These are phyloP conservation scores for Nomada lathburiana DNA, from an alignment of 2,888 invertebrate genomes.

Conservation along the genomic window DNA sequence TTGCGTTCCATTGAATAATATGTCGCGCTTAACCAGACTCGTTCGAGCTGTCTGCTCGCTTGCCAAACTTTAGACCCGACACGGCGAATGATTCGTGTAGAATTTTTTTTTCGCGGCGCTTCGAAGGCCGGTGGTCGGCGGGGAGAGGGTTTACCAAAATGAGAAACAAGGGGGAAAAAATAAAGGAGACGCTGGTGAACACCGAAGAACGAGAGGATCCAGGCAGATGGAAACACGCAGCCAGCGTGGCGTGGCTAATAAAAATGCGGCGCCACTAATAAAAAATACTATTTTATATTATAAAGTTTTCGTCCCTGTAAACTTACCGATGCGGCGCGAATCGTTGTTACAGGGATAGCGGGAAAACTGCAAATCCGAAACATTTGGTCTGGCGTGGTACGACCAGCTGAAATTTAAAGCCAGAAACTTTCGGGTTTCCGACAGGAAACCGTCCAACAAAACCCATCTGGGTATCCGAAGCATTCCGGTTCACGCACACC, in stretches of 20 bases:
- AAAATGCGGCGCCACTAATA: conserved; percentile 41
- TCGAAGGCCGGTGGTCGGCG: too few relatives aligned
- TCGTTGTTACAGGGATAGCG: conserved; percentile 35
- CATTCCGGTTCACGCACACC: conserved; percentile 44
- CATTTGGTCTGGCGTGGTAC: conserved; percentile 46
- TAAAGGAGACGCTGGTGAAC: background rate
- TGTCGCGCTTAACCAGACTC: background rate
- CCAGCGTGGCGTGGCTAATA: conserved; percentile 36
- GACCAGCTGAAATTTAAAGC: conserved; percentile 54
- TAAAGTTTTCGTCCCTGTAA: conserved; percentile 51
- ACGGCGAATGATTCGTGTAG: background rate
- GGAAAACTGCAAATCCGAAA: conserved; percentile 59
- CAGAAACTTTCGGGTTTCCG: conserved; percentile 61
- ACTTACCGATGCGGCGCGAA: conserved; percentile 30
- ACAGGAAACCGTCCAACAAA: conserved; percentile 59
- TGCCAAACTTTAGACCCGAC: background rate
- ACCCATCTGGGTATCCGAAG: conserved; percentile 57
- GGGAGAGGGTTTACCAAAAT: too few relatives aligned
- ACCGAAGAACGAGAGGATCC: background rate
- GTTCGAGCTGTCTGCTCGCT: conserved; percentile 16
- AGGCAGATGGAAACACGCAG: conserved; percentile 14
- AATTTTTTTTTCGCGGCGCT: conserved; percentile 15
- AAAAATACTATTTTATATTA: conserved; percentile 61
- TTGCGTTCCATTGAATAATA: conserved; percentile 33
- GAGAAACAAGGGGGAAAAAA: background rate